Percentiles rank a stretch among this genome's conserved stretches.
These are phyloP conservation scores for Bombycilla garrulus DNA, from an alignment of 2,113 vertebrate genomes.

Conservation along the genomic window DNA sequence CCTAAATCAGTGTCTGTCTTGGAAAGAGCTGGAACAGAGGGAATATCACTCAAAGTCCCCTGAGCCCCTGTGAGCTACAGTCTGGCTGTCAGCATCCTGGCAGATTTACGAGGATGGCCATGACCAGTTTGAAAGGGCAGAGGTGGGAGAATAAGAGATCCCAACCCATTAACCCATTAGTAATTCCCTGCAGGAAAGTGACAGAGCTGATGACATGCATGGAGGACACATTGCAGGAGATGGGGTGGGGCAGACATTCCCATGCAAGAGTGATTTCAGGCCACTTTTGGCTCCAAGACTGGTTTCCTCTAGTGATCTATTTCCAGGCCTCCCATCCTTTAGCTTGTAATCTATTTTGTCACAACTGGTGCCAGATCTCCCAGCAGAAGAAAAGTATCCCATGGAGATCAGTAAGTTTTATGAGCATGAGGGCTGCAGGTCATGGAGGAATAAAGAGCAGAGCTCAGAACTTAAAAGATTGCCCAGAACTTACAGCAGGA, in stretches of 20 bases:
- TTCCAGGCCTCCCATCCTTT: not conserved
- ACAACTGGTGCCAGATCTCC: not conserved
- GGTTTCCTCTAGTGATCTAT: conserved; percentile 16
- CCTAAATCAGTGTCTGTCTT: conserved; percentile 47
- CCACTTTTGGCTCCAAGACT: conserved; percentile 12
- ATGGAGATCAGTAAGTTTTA: not conserved
- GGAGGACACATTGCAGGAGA: conserved; percentile 52
- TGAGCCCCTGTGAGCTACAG: conserved; percentile 32
- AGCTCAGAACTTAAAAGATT: not conserved
- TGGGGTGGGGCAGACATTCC: conserved; percentile 45
- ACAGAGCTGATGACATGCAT: conserved; percentile 41
- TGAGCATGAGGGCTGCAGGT: not conserved
- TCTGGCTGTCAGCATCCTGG: conserved; percentile 60
- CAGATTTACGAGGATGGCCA: conserved; percentile 63
- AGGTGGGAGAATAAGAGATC: conserved; percentile 42
- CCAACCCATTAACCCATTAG: conserved; percentile 65
- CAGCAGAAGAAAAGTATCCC: not conserved
- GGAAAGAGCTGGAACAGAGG: conserved; percentile 56
- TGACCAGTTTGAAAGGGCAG: conserved; percentile 58
- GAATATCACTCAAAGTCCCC: conserved; percentile 61
- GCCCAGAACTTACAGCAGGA: not conserved
- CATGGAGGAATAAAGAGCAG: not conserved
- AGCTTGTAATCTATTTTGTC: not conserved
- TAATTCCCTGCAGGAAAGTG: conserved; percentile 66
- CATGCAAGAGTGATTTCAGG: conserved; percentile 47